Base-by-base conservation (phyloP, 1,140 invertebrate species). In the Drosophila oshimai region DNA sequence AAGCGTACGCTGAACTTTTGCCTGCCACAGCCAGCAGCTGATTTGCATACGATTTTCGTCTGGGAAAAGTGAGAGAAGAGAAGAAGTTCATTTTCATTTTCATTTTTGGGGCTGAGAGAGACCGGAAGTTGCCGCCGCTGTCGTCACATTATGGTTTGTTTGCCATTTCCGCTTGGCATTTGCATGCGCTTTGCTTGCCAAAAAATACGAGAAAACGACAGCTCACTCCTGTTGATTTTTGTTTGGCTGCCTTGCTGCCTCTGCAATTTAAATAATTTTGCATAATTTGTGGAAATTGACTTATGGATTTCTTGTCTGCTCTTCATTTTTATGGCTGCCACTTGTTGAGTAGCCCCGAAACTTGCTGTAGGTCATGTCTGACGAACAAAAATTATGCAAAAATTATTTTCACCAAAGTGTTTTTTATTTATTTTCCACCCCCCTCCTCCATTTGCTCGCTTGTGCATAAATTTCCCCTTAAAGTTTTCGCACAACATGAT, bases 251-350 rank as follows among this genome's bases (percentile, higher is more conserved):
- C 57, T 67, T 33, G 42, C 33, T 28, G 26, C 33, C 29, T 67
- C 60, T 73, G 57, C 81, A 89, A 89, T 89, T 89, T 89, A 89
- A 89, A 89, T 89, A 89, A 89, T 89, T 89, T 89, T 89, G 87
- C 87, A 89, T 89, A 89, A 89, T 89, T 89, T 89, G 81, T 83
- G 86, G 57, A 87, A 87, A 89, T 89, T 89, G 87, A 89, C 87
- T 89, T 89, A 89, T 89, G 87, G 87, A 89, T 89, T 78, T 72
- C 61, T 78, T 64, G 55, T 72, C 62, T 72, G 83, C 69, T 68
- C 45, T 71, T 86, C 86, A 89, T 79, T 84, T 84, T 86, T 86
- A 86, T 86, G 55, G 24, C 42, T 57, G 81, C 73, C 81, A 87
- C 81, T 87, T 87, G 81, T 87, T 87, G 81, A 75, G 49, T 46